These are phyloP conservation scores for Liolophura sinensis DNA, from an alignment of 1,140 invertebrate species.

Conservation along the genomic window DNA sequence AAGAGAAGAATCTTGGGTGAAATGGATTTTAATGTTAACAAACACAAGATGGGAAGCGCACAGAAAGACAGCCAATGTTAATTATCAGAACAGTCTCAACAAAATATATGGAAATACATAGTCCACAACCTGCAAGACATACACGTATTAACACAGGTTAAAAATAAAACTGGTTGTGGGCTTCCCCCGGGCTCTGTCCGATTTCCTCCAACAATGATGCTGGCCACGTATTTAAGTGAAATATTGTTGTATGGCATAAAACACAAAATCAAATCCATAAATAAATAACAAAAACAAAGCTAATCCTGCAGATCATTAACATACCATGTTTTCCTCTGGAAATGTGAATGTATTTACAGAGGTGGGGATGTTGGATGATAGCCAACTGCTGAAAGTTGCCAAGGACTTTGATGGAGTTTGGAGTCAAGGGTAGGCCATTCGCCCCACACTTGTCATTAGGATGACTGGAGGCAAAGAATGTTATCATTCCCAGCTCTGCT, in stretches of 20 bases:
- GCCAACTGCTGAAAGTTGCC: conserved; percentile 85
- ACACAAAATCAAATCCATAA: neutral
- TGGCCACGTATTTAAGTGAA: neutral
- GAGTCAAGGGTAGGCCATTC: conserved; percentile 92
- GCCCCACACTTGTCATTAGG: conserved; percentile 90
- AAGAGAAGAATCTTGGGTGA: too few species aligned
- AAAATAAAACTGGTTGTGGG: too few species aligned
- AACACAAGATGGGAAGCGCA: too few species aligned
- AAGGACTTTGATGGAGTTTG: conserved; percentile 92
- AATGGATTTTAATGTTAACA: too few species aligned
- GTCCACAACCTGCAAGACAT: too few species aligned
- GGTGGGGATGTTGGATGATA: conserved; percentile 76
- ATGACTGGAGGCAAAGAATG: conserved; percentile 88
- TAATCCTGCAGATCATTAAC: conserved; percentile 16
- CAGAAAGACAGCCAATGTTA: too few species aligned
- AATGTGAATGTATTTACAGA: conserved; percentile 89
- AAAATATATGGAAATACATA: too few species aligned
- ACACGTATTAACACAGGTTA: too few species aligned
- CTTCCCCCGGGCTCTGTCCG: too few species aligned
- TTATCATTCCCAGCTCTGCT: conserved; percentile 75
- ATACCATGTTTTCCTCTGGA: conserved; percentile 92
- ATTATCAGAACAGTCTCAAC: too few species aligned
- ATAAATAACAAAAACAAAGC: neutral
- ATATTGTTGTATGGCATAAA: too few species aligned
- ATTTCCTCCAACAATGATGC: too few species aligned